Base-by-base conservation (phyloP, 2,113 vertebrate species). In the Bujurquina vittata region DNA sequence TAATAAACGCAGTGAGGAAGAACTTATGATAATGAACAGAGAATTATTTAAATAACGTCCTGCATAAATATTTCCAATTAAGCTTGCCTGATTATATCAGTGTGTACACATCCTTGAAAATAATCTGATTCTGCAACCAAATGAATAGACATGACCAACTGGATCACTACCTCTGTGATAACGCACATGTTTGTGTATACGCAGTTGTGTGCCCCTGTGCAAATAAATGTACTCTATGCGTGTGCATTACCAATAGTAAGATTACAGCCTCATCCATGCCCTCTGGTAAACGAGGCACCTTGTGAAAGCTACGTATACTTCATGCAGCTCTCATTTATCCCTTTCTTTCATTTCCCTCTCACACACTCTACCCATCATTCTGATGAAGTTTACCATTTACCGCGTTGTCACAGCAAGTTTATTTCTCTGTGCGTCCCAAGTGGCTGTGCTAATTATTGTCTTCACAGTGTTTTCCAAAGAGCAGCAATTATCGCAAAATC, bases 11-110 rank as follows among this genome's bases (percentile, higher is more conserved):
- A 57, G 65, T 22, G 60, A 54, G 56, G 17, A 40, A 78, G 52
- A 85, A 77, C 37, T 18, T 90, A 75, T 74, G 80, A 79, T 83
- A 83, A 84, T 77, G 65, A 87, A 82, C 14, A 29, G 3, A 75
- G 29, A 79, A 69, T 85, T 84, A 87, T 83, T 84, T 81, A 65
- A 84, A 90, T 73, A 76, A 75, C 62, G 18, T 65, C 33, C 33
- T 83, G 37, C 79, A 85, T 83, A 67, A 90, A 87, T 87, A 85
- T 88, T 89, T 90, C 67, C 76, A 88, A 85, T 84, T 80, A 88
- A 82, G 46, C 7, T n/a, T 65, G 75, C 69, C 75, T 87, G 84
- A 93, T 93, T 84, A 76, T 69, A 87, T 87, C 73, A 40, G 67
- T 89, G 86, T 91, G 79, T 85, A 84, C 81, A 89, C 17, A 22